Percentiles rank a stretch among this genome's conserved stretches.
These are phyloP conservation scores for Myiagra hebetior DNA, from an alignment of 2,113 vertebrate species.

Conservation along the genomic window DNA sequence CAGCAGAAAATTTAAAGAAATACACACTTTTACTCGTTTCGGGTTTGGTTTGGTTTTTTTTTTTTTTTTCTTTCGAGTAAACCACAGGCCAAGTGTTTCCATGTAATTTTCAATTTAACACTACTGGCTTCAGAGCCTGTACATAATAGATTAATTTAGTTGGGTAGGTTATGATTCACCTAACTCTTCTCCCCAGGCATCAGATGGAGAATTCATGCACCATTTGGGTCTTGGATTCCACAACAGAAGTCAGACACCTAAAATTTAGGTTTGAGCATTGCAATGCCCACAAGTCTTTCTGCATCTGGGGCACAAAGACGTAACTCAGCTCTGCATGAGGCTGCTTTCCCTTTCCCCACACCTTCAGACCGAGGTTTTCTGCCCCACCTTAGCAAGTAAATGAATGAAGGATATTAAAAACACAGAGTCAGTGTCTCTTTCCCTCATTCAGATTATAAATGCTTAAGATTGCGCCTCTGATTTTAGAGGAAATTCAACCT, in stretches of 20 bases:
- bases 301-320: not conserved
- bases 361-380: not conserved
- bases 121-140: not conserved
- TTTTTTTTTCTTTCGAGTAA: not conserved
- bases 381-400: not conserved
- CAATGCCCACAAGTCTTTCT: not conserved
- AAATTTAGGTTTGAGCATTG: not conserved
- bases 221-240: not conserved
- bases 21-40: not conserved
- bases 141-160: not conserved
- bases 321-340: not conserved
- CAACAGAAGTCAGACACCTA: not conserved
- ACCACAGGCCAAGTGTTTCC: not conserved
- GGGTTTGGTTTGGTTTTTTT: too few species aligned
- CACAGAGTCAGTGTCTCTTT: not conserved
- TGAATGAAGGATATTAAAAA: not conserved
- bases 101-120: not conserved
- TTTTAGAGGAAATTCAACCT: not conserved
- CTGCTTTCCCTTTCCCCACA: not conserved
- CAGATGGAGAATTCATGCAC: not conserved
- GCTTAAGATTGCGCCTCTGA: not conserved
- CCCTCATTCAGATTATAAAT: not conserved
- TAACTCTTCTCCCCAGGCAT: not conserved
- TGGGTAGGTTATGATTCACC: not conserved
- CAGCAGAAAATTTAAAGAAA: constrained; percentile 58